Conservation (phyloP, 1,140 invertebrate species). For the Eufriesea mexicana region DNA sequence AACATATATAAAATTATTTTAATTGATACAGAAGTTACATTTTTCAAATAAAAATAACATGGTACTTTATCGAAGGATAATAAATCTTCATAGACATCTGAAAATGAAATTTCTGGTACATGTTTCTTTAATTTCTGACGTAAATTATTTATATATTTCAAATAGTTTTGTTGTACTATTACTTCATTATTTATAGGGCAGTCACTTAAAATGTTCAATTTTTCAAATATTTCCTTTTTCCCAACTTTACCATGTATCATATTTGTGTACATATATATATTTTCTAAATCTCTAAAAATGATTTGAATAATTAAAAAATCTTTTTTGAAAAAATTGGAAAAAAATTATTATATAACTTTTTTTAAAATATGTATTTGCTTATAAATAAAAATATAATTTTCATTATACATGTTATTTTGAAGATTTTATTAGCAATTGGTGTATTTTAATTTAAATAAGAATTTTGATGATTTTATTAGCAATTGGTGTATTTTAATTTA, state of each 20-base stretch:
- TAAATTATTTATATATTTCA: conserved; percentile 56
- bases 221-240: background rate
- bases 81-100: conserved; percentile 51
- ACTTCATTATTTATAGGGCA: conserved; percentile 22
- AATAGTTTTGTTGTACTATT: conserved; percentile 37
- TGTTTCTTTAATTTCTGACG: conserved; percentile 58
- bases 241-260: conserved; percentile 24
- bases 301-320: background rate
- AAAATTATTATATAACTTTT: background rate
- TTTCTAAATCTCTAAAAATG: conserved; percentile 40
- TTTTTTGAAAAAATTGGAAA: background rate
- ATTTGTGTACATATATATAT: background rate
- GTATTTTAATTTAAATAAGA: background rate
- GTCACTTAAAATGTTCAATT: conserved; percentile 50
- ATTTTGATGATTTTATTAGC: too few species aligned
- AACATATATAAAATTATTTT: background rate
- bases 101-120: conserved; percentile 37
- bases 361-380: background rate
- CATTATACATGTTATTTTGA: too few species aligned
- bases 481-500: too few species aligned
- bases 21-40: background rate
- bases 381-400: background rate
- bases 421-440: too few species aligned
- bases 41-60: background rate
- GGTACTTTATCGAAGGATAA: conserved; percentile 58